Base-by-base conservation (phyloP, 2,797 vertebrate species). In the Tarsius wallacei region DNA sequence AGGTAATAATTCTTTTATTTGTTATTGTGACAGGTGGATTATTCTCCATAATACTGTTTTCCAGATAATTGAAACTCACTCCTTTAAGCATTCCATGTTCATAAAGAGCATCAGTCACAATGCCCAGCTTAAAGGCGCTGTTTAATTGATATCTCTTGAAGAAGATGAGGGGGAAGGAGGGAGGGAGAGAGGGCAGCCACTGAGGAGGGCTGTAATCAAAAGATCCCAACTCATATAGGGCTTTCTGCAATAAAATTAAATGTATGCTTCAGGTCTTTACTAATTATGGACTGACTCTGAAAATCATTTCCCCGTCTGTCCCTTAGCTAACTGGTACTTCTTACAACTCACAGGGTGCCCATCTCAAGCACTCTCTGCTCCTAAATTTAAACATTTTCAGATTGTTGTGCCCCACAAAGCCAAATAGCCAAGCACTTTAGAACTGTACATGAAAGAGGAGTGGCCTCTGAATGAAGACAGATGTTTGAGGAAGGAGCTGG, bases 11-110 rank as follows among this genome's bases (percentile, higher is more conserved):
- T 64, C 16, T 81, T 81, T 95, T 89, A 92, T 68, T 92, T 80
- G 19, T 61, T 83, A 90, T 24, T 64, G 9, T 80, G 36, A 94
- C 55, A 53, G 81, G 77, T 49, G 14, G 19, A 77, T 82, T 95
- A 68, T 81, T 64, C 59, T 85, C 81, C 28, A 84, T 84, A 85
- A 96, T 47, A 91, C 28, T 74, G 71, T 49, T 87, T 93, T 64
- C 53, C 14, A 53, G 55, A 88, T 81, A 90, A 92, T 51, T 70
- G 74, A 94, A 93, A 77, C 51, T 36, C 81, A 78, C 26, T 85
- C 33, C 36, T 96, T 85, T 51, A 87, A 84, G 85, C 2, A 66
- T 2, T 83, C 55, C 13, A 59, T 26, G 12, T 80, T 68, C 49
- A 76, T 63, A 80, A 90, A 63, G 64, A 86, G 77, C 2, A 53